Base-by-base conservation (phyloP, 2,797 vertebrate species). In the Acanthurus lineatus region DNA sequence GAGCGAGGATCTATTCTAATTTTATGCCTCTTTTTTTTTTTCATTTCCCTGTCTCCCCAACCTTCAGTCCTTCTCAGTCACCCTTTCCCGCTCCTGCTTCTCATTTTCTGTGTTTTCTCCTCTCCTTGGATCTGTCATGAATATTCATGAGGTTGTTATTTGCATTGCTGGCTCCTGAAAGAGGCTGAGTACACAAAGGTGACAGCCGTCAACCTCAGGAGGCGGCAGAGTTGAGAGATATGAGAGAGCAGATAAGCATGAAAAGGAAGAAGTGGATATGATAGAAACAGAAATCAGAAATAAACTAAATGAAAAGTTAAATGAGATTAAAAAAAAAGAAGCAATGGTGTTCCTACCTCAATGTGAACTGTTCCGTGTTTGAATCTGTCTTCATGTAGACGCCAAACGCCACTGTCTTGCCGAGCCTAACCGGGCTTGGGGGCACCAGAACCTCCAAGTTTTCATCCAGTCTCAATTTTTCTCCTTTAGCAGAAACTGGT, bases 361-460 rank as follows among this genome's bases (percentile, higher is more conserved):
- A 85, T 0, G 95, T 97, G 88, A 99, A 98, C 88, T 96, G 96
- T 62, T 98, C 96, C n/a, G 84, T 93, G 45, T 88, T 82, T 0
- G 97, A 97, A 51, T 94, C 86, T 0, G 96, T 93, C 78, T 93
- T 94, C 93, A 98, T 95, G 70, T 96, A 96, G 65, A 99, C 77
- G 3, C 96, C 92, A 76, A 99, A 98, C 42, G 96, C 95, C 82
- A 98, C 96, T 0, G 94, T 93, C 51, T 96, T 97, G 7, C 97
- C 97, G 49, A 97, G 97, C 53, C 96, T 96, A 64, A 99, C 92
- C 0, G 97, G 97, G 72, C 94, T 97, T 64, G 96, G 92, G 0
- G 97, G 97, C 4, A 96, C 94, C 8, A 95, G 90, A 77, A 99
- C 93, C 72, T 96, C 84, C 0, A 99, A 58, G 14, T 97, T 97